Base-by-base conservation (phyloP, 1,140 invertebrate species). In the Mercenaria mercenaria region DNA sequence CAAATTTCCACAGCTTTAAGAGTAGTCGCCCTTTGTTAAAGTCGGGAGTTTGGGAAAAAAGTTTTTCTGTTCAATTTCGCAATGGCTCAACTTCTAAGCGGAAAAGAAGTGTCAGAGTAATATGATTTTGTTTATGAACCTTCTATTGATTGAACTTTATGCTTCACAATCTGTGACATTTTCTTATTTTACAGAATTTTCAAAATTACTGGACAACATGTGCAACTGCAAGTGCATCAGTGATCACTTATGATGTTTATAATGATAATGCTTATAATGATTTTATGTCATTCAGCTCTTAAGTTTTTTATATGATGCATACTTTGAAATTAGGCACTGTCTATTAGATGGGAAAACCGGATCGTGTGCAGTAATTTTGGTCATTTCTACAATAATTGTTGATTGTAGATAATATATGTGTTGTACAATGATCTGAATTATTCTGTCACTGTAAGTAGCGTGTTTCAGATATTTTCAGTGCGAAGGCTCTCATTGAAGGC, bases 71-170 rank as follows among this genome's bases (percentile, higher is more conserved):
- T n/a, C 4, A 77, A 76, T 13, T 69, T 29, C 4, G 29, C 47
- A 52, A 88, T 88, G 87, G 87, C 87, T 72, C 77, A 88, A 47
- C 52, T 88, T 69, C 47, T 88, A 52, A 88, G 87, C 64, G 87
- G 87, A 69, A 88, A 88, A 67, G 87, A 88, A 32, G 67, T 88
- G 13, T 88, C 87, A 50, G 76, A 81, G 87, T 88, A 82, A 43
- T 69, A 1, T 50, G 0, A 11, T 85, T 74, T 41, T 69, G 41
- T 72, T 61, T 20, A 56, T 34, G 6, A 23, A 20, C 20, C 1
- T 39, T 59, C 15, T 11, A 23, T 81, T 81, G 23, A 39, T 29
- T 77, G 4, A 77, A 1, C 29, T 50, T 18, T 8, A 50, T 29
- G 15, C 29, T 29, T 43, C 1, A 32, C 13, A 10, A 4, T 64